These are phyloP conservation scores for Microcebus ravelobensis DNA, from an alignment of 2,113 vertebrate species.

Conservation along the genomic window DNA sequence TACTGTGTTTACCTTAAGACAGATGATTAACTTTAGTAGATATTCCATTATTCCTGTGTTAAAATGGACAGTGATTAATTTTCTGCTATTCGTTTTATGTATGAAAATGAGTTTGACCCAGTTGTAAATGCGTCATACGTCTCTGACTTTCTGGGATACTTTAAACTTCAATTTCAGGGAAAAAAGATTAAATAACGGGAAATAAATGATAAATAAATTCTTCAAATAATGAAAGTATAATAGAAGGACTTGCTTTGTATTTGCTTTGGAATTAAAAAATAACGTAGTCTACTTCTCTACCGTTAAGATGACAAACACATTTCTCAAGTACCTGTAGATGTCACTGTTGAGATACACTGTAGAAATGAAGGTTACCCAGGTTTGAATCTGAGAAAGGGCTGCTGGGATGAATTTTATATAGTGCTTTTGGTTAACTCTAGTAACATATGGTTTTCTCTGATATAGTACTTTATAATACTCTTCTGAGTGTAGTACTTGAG, in stretches of 20 bases:
- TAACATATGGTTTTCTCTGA: not conserved
- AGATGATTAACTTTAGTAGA: slow-evolving; percentile 29
- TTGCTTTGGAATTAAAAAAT: not conserved
- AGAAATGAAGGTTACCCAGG: not conserved
- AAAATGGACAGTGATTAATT: slow-evolving; percentile 51
- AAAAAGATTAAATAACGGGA: not conserved
- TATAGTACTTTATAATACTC: not conserved
- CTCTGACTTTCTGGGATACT: slow-evolving; percentile 27
- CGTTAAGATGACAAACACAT: not conserved
- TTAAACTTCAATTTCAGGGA: slow-evolving; percentile 11
- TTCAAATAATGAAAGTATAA: not conserved
- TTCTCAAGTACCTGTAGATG: slow-evolving; percentile 64
- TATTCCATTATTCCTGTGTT: not conserved
- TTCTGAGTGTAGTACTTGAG: not conserved
- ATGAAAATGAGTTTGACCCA: slow-evolving; percentile 50
- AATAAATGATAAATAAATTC: not conserved
- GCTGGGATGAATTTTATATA: not conserved
- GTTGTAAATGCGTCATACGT: not conserved
- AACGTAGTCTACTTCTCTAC: not conserved
- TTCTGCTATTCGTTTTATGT: slow-evolving; percentile 54
- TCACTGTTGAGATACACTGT: slow-evolving; percentile 65
- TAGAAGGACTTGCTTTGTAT: not conserved
- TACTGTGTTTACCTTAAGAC: slow-evolving; percentile 27
- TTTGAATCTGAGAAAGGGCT: not conserved
- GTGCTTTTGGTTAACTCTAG: not conserved